Evolutionary conservation across 2,797 vertebrate genomes (phyloP).

Genomic region (Cynodonichthys magdalenae): DNA sequence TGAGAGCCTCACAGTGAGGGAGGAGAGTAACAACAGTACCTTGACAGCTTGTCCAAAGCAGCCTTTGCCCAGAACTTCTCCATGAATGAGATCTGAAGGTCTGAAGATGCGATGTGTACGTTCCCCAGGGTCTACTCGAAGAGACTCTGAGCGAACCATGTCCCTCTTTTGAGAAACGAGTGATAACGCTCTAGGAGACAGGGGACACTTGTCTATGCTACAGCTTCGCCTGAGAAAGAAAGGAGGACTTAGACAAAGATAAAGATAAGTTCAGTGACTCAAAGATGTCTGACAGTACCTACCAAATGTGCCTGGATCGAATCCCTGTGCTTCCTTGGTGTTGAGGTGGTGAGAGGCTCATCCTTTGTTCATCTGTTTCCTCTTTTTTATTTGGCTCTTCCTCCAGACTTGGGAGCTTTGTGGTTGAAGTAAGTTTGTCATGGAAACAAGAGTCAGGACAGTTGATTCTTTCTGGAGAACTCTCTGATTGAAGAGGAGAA

Average conservation of each 20-base stretch:
- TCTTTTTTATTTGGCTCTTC: slow-evolving; percentile 69
- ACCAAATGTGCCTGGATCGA: slow-evolving; percentile 84
- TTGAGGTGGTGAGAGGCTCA: slow-evolving; percentile 55
- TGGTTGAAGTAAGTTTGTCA: slow-evolving; percentile 43
- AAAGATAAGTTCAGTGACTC: not conserved
- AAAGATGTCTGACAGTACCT: slow-evolving; percentile 36
- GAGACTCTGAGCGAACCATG: slow-evolving; percentile 93
- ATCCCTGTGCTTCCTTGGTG: slow-evolving; percentile 61
- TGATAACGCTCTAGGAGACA: slow-evolving; percentile 76
- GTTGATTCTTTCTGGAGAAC: slow-evolving; percentile 25
- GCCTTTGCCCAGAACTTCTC: slow-evolving; percentile 94
- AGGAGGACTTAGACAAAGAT: slow-evolving; percentile 10
- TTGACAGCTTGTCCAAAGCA: slow-evolving; percentile 97
- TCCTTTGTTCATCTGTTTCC: slow-evolving; percentile 62
- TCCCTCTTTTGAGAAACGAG: slow-evolving; percentile 87
- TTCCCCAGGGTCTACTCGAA: slow-evolving; percentile 83
- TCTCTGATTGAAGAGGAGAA: slow-evolving; percentile 12
- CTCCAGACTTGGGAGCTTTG: slow-evolving; percentile 67
- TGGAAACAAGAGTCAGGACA: slow-evolving; percentile 27
- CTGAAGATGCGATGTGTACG: slow-evolving; percentile 93
- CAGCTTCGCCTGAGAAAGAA: slow-evolving; percentile 86
- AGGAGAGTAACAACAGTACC: slow-evolving; percentile 70
- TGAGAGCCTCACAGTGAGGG: not conserved
- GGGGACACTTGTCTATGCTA: slow-evolving; percentile 90
- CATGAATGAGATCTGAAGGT: slow-evolving; percentile 94